These are phyloP conservation scores for Colletes latitarsis DNA, from an alignment of 1,140 invertebrate genomes.

Conservation along the genomic window DNA sequence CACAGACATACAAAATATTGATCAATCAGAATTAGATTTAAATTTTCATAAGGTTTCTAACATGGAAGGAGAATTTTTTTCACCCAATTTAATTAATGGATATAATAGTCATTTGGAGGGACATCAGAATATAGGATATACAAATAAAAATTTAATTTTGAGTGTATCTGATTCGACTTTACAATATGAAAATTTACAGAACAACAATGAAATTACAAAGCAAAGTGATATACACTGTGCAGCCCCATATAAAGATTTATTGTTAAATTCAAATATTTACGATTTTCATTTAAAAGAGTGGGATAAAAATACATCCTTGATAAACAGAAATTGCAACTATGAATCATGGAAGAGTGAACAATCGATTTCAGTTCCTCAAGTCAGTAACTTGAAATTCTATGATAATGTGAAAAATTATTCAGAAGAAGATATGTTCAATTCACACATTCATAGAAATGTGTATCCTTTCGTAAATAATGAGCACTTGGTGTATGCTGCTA, in stretches of 20 bases:
- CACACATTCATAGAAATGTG: not conserved
- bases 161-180: not conserved
- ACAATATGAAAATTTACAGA: slow-evolving; percentile 3
- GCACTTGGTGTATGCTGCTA: not conserved
- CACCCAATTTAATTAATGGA: not conserved
- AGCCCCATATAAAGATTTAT: not conserved
- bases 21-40: not conserved
- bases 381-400: not conserved
- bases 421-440: not conserved
- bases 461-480: not conserved
- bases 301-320: not conserved
- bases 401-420: not conserved
- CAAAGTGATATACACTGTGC: not conserved
- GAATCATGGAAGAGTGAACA: slow-evolving; percentile 1
- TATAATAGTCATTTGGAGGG: not conserved
- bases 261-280: not conserved
- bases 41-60: not conserved
- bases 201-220: not conserved
- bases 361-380: not conserved
- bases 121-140: not conserved
- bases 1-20: not conserved
- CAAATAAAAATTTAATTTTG: slow-evolving; percentile 2
- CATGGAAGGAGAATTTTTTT: not conserved
- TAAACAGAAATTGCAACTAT: not conserved
- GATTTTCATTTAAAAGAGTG: not conserved